A percentile compares a stretch with the other conserved stretches of the same genome.
These are phyloP conservation scores for Acanthosepion esculentum DNA, from an alignment of 2,888 invertebrate species.

Conservation along the genomic window DNA sequence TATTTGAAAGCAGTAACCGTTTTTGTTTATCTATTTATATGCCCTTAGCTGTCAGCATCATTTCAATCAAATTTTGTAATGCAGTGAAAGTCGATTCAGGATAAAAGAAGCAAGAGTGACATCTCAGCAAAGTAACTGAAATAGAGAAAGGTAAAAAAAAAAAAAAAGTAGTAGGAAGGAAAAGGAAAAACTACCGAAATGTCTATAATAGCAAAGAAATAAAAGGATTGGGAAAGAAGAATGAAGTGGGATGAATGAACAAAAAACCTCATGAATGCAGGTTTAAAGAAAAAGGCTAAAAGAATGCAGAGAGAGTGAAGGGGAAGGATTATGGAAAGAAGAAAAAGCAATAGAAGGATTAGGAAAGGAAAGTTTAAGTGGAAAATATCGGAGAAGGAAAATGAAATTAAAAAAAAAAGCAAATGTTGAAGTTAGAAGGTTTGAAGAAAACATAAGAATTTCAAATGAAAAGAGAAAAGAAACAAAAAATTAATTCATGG, in stretches of 20 bases:
- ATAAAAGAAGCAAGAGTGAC: neutral
- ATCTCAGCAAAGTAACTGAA: neutral
- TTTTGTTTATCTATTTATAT: conserved; percentile 17
- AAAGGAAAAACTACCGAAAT: neutral
- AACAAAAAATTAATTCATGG: neutral
- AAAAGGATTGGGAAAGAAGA: neutral
- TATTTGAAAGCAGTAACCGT: neutral
- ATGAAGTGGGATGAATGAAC: neutral
- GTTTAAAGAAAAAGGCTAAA: no score
- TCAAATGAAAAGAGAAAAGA: neutral
- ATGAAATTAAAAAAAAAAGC: neutral
- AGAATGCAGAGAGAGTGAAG: neutral
- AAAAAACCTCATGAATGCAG: no score
- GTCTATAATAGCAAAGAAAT: neutral
- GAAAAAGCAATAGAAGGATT: neutral
- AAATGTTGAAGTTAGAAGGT: neutral
- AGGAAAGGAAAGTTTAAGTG: neutral
- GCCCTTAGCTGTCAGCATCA: conserved; percentile 16
- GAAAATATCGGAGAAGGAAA: no score
- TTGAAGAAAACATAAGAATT: neutral
- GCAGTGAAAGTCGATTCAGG: conserved; percentile 7
- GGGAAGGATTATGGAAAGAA: neutral
- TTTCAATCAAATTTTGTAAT: conserved; percentile 18
- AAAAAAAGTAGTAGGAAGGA: neutral
- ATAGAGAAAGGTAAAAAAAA: neutral